These are phyloP conservation scores for Craniophora ligustri DNA, from an alignment of 2,888 invertebrate genomes.

Conservation along the genomic window DNA sequence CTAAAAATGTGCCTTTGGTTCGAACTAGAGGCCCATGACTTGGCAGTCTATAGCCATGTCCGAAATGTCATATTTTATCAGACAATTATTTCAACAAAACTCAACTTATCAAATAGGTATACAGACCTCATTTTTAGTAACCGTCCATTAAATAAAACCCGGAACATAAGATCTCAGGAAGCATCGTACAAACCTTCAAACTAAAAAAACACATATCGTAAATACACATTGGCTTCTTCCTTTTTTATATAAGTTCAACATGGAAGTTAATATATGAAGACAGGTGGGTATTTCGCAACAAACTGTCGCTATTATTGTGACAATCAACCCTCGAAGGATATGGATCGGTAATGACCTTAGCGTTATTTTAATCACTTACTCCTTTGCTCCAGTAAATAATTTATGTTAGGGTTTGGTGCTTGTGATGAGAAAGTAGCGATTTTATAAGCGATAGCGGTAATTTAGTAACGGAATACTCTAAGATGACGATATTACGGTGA, in stretches of 20 bases:
- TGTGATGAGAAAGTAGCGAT: slow-evolving; percentile 1
- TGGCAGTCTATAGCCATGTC: no score
- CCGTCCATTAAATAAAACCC: background rate
- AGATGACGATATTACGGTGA: background rate
- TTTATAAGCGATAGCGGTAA: background rate
- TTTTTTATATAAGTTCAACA: background rate
- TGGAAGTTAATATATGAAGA: slow-evolving; percentile 26
- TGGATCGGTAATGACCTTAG: slow-evolving; percentile 53
- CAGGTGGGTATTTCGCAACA: slow-evolving; percentile 52
- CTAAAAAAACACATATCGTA: background rate
- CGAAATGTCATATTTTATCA: no score
- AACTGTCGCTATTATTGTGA: slow-evolving; percentile 60
- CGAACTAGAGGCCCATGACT: no score
- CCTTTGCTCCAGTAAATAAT: slow-evolving; percentile 64
- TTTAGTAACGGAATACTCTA: no score
- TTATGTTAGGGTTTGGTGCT: slow-evolving; percentile 45
- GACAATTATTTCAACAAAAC: no score
- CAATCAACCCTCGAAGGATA: slow-evolving; percentile 55
- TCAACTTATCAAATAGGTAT: no score
- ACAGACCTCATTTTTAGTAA: no score
- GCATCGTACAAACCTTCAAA: background rate
- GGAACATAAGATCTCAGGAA: no score
- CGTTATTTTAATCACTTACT: slow-evolving; percentile 72
- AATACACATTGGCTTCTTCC: background rate
- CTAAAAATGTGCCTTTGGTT: no score